Base-by-base conservation (phyloP, 2,888 invertebrate genomes). In the Blera fallax region DNA sequence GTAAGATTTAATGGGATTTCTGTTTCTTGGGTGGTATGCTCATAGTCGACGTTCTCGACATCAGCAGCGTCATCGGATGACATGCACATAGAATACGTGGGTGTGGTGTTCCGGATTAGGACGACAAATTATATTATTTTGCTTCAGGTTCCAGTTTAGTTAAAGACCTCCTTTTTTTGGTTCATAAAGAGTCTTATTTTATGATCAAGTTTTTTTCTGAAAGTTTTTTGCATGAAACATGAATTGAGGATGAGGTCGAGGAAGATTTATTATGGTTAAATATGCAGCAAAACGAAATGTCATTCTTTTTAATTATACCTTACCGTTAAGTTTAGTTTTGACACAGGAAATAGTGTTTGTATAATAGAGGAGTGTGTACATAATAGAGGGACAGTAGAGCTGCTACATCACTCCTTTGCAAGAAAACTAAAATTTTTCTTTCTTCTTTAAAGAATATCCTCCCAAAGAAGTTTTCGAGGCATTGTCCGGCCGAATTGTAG, bases 51-150 rank as follows among this genome's bases (percentile, higher is more conserved):
- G 43, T 69, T 43, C 16, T 40, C 48, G 14, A 16, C 48, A 29
- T 60, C 58, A 67, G 14, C 67, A 76, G 5, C 43, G 54, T 64
- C 70, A 70, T 78, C 64, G 21, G 54, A 65, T 65, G 48, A 64
- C 48, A 50, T 64, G 56, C 11, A 27, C 10, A 45, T 10, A 29
- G 27, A 34, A 37, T 48, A 79, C 45, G 70, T 70, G 62, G 70
- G 72, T 72, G 72, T 79, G 56, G 65, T n/a, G 18, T 40, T 64
- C 29, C 56, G 64, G 72, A 56, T 56, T 56, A 56, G 54, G 40
- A 72, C 45, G 64, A 65, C 45, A 79, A 79, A 72, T 79, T 64
- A 21, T 69, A 54, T 70, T 78, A 78, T 45, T 54, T 70, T 62
- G 40, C 18, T 32, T 27, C 27, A 5, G 29, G 60, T 60, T 24